A percentile compares a stretch with the other conserved stretches of the same genome.
phyloP scores from a whole-genome alignment of 2,113 vertebrate genomes.

The Oostethus manadensis region DNA sequence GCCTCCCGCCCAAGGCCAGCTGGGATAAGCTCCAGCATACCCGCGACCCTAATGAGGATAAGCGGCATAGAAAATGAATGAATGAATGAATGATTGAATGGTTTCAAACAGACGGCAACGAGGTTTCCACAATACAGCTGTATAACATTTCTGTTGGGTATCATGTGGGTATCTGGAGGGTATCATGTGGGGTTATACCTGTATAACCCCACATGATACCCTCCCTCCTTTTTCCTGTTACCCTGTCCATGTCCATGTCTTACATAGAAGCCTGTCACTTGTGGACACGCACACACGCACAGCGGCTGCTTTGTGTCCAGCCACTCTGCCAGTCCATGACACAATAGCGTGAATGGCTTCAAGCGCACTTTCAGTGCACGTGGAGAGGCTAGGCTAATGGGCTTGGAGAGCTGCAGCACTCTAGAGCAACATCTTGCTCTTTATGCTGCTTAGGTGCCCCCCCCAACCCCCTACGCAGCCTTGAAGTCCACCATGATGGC shows the following conservation, averaged over 20 bases:
- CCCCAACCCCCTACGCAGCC: slow-evolving; percentile 23
- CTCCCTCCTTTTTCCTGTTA: neutral
- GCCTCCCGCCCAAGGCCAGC: too few species aligned
- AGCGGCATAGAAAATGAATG: too few species aligned
- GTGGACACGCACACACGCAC: slow-evolving; percentile 6
- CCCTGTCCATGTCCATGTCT: slow-evolving; percentile 31
- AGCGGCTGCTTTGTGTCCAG: slow-evolving; percentile 24
- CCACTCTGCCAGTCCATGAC: slow-evolving; percentile 29
- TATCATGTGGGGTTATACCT: too few species aligned
- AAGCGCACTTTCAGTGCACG: slow-evolving; percentile 31
- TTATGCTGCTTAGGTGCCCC: slow-evolving; percentile 50
- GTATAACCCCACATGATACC: slow-evolving; percentile 23
- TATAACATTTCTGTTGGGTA: too few species aligned
- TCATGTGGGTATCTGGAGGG: too few species aligned
- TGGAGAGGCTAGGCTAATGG: slow-evolving; percentile 42
- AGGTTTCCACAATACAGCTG: too few species aligned
- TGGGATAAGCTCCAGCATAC: too few species aligned
- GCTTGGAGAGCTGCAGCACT: slow-evolving; percentile 36
- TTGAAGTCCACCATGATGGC: slow-evolving; percentile 49
- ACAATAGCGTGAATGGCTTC: too few species aligned
- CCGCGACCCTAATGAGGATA: too few species aligned
- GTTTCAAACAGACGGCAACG: too few species aligned
- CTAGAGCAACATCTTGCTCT: slow-evolving; percentile 39
- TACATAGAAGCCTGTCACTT: slow-evolving; percentile 23
- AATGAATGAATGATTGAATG: too few species aligned